These are phyloP conservation scores for Catostylus mosaicus DNA, from an alignment of 30 jellyfish, hydroid and myxozoan species.

Conservation along the genomic window DNA sequence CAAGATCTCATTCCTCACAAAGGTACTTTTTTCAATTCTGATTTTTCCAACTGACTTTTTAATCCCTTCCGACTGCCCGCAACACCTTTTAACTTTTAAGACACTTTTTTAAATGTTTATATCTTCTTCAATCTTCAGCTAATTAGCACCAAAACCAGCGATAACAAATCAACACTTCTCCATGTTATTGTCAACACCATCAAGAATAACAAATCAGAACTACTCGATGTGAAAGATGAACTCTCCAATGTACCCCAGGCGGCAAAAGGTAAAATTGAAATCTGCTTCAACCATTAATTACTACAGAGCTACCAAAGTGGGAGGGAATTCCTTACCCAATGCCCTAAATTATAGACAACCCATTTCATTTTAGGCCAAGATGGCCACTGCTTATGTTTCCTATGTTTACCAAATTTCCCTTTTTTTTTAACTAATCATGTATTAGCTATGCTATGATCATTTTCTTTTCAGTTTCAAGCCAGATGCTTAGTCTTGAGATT, in stretches of 20 bases:
- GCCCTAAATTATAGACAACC: too few relatives aligned
- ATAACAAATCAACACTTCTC: slow-evolving; percentile 88
- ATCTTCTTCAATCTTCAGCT: slow-evolving; percentile 33
- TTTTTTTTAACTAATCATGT: too few relatives aligned
- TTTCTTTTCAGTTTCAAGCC: slow-evolving; percentile 79
- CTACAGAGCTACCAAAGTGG: too few relatives aligned
- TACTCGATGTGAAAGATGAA: slow-evolving; percentile 80
- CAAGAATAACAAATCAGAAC: slow-evolving; percentile 68
- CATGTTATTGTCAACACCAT: slow-evolving; percentile 81
- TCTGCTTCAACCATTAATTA: too few relatives aligned
- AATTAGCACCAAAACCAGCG: slow-evolving; percentile 84
- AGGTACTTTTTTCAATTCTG: slow-evolving; percentile 39
- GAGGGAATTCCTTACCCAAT: too few relatives aligned
- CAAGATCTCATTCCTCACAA: slow-evolving; percentile 74
- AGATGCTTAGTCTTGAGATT: slow-evolving; percentile 80
- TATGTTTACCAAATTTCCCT: too few relatives aligned
- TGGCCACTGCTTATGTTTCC: too few relatives aligned
- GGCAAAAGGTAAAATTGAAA: slow-evolving; percentile 89
- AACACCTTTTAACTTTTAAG: not conserved
- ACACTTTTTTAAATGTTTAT: not conserved
- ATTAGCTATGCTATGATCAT: too few relatives aligned
- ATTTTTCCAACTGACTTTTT: not conserved
- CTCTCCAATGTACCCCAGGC: slow-evolving; percentile 79
- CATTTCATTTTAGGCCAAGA: too few relatives aligned
- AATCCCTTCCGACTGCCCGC: not conserved